Evolutionary conservation across 2,797 vertebrate genomes (phyloP).

Genomic region (Buphagus erythrorhynchus): DNA sequence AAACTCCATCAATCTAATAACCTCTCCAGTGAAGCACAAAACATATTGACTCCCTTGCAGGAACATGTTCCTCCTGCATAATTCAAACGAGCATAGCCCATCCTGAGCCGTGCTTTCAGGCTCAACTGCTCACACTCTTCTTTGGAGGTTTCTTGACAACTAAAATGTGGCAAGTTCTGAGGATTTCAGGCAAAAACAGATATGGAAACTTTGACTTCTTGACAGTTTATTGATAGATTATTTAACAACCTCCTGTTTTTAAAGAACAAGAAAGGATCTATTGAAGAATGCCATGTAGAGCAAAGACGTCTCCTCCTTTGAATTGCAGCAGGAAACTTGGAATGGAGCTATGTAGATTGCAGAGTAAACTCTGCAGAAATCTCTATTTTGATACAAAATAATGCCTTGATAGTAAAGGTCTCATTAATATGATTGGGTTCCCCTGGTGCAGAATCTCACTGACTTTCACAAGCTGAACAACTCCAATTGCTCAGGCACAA

Average conservation of each 20-base stretch:
- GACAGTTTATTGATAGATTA: slow-evolving; percentile 61
- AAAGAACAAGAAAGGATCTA: slow-evolving; percentile 15
- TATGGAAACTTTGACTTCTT: slow-evolving; percentile 26
- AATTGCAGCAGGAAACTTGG: background rate
- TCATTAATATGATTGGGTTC: background rate
- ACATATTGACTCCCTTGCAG: slow-evolving; percentile 70
- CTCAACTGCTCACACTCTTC: slow-evolving; percentile 1
- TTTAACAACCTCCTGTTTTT: slow-evolving; percentile 42
- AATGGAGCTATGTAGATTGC: background rate
- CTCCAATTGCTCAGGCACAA: background rate
- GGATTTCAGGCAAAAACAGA: slow-evolving; percentile 27
- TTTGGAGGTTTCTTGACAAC: slow-evolving; percentile 10
- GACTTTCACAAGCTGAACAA: background rate
- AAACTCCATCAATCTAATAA: slow-evolving; percentile 82
- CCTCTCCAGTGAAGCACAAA: slow-evolving; percentile 79
- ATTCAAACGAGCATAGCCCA: slow-evolving; percentile 71
- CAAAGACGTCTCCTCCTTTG: background rate
- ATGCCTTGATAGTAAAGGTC: background rate
- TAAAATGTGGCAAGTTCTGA: slow-evolving; percentile 32
- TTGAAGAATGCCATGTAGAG: background rate
- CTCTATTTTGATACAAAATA: background rate
- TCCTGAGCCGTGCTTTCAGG: slow-evolving; percentile 54
- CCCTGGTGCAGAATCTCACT: background rate
- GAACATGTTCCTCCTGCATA: slow-evolving; percentile 69
- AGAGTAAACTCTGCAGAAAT: background rate